Percentiles rank a stretch among this genome's conserved stretches.
Conservation (phyloP, 2,113 vertebrate genomes). For the Macquaria ambigua region DNA sequence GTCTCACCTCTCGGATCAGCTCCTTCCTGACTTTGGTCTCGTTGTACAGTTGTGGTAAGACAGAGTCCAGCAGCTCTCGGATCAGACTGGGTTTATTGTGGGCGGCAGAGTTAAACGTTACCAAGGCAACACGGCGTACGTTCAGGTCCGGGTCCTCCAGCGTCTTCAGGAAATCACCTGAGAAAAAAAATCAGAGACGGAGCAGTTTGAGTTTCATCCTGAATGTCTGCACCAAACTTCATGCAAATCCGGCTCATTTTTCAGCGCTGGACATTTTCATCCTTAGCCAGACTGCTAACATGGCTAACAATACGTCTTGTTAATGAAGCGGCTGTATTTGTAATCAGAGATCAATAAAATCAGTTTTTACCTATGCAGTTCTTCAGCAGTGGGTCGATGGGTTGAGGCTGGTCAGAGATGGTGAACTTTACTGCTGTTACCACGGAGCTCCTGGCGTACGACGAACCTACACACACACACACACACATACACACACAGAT, state of each 20-base stretch:
- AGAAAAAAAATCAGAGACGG: too few species aligned
- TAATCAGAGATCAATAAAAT: neutral
- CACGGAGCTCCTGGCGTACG: constrained; percentile 97
- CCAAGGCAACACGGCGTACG: constrained; percentile 95
- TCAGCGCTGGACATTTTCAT: too few species aligned
- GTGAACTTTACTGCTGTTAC: constrained; percentile 99
- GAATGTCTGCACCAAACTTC: too few species aligned
- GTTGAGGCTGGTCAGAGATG: constrained; percentile 98
- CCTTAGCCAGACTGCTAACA: too few species aligned
- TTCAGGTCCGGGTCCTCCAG: constrained; percentile 98
- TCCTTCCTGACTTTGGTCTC: constrained; percentile 99
- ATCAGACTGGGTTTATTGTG: constrained; percentile 99
- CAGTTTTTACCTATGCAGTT: constrained; percentile 92
- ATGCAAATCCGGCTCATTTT: too few species aligned
- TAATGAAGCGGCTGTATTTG: neutral
- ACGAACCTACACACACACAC: constrained; percentile 88
- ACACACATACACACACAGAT: neutral
- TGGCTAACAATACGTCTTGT: neutral
- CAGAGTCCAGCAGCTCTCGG: constrained; percentile 96
- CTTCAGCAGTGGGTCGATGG: constrained; percentile 96
- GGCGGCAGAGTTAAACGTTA: constrained; percentile 98
- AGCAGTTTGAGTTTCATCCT: too few species aligned
- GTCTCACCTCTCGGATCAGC: constrained; percentile 94
- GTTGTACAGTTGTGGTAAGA: constrained; percentile 97
- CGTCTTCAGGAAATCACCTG: constrained; percentile 98